A percentile compares a stretch with the other conserved stretches of the same genome.
Conservation (phyloP, 2,888 invertebrate genomes). For the Capitulum mitella region DNA sequence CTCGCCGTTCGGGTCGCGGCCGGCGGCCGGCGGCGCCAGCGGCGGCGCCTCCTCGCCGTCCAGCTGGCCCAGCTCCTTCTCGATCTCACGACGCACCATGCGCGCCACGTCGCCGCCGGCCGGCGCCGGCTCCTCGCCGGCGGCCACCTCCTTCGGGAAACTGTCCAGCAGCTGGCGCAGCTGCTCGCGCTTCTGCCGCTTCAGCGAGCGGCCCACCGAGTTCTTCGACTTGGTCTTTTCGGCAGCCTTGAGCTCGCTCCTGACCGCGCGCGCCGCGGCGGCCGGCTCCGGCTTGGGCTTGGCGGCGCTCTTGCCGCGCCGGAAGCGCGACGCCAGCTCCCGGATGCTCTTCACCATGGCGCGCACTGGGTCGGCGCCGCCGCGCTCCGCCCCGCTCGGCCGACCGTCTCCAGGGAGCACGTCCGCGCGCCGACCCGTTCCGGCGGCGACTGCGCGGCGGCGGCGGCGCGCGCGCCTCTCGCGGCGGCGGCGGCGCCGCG, state of each 20-base stretch:
- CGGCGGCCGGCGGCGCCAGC: slow-evolving; percentile 6
- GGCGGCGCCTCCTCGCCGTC: slow-evolving; percentile 11
- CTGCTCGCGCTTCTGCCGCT: slow-evolving; percentile 22
- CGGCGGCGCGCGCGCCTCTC: background rate
- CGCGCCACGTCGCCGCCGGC: background rate
- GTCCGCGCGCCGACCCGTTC: background rate
- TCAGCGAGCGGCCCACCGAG: slow-evolving; percentile 16
- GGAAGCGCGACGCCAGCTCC: background rate
- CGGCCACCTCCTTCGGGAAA: slow-evolving; percentile 28
- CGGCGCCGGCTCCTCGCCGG: background rate
- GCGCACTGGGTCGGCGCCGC: background rate
- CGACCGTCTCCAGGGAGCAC: background rate
- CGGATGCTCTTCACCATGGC: slow-evolving; percentile 13
- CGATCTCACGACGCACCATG: background rate
- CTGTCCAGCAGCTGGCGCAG: slow-evolving; percentile 35
- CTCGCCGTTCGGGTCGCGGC: slow-evolving; percentile 23
- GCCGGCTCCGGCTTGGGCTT: background rate
- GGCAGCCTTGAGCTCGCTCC: slow-evolving; percentile 10
- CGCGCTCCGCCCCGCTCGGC: background rate
- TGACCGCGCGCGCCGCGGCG: background rate
- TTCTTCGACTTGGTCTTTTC: slow-evolving; percentile 18
- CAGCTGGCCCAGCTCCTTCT: slow-evolving; percentile 7
- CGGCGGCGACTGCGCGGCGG: background rate
- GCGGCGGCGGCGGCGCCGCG: background rate
- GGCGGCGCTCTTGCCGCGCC: background rate